Base-by-base conservation (phyloP, 2,797 vertebrate genomes). In the Acipenser ruthenus region DNA sequence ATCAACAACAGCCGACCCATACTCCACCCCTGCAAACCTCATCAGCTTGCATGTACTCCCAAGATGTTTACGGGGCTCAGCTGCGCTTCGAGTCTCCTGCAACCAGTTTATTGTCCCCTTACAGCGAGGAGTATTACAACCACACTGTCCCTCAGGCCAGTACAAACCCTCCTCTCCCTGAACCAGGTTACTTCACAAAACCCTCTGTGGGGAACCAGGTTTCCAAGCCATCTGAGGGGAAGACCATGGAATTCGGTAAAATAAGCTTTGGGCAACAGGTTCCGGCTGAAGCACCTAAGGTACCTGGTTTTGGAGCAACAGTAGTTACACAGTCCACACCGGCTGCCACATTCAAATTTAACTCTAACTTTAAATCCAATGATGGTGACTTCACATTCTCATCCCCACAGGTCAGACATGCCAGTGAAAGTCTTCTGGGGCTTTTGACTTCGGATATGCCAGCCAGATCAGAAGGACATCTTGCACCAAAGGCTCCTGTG, bases 151-250 rank as follows among this genome's bases (percentile, higher is more conserved):
- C 90, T 11, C 94, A 89, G 64, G 87, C 93, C 69, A 89, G 84
- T 68, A 88, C 93, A 55, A 98, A 97, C 73, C 96, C 95, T 58
- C 82, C 93, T 0, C 80, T 99, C 59, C 97, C 96, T 62, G 95
- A 97, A 75, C 96, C 97, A 61, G 97, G 96, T 7, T 99, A 99
- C 80, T 99, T 99, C 78, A 98, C 96, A 63, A 95, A 98, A 72
- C 93, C 93, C 47, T 77, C 93, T 10, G 72, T 85, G 0, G 83
- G 79, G 0, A 74, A 90, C 15, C 89, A 89, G 3, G 82, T 89
- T 66, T 80, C 85, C 71, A 94, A 94, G 79, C 82, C 81, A 71
- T 69, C 78, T n/a, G 95, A 95, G 55, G 83, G 90, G 51, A 96
- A 95, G 70, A 73, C 81, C 52, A 60, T 88, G 60, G 94, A 95